A percentile compares a stretch with the other conserved stretches of the same genome.
These are phyloP conservation scores for Drosophila neotestacea DNA, from an alignment of 2,888 invertebrate genomes.

Conservation along the genomic window DNA sequence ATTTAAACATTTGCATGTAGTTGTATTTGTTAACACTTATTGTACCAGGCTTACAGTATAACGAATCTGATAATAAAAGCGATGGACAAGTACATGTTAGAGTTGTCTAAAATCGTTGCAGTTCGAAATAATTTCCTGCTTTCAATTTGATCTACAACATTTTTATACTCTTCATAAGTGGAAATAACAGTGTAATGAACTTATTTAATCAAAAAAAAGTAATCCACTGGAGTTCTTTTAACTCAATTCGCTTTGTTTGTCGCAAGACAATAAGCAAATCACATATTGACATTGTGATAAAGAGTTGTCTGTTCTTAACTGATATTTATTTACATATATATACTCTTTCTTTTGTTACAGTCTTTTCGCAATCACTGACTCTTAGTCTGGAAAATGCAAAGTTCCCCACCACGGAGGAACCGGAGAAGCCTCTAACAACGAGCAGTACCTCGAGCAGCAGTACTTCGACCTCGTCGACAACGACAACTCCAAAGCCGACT, in stretches of 20 bases:
- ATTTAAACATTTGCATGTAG: neutral
- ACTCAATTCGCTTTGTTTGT: neutral
- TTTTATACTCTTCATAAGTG: neutral
- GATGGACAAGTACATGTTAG: too few relatives aligned
- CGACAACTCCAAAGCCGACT: constrained; percentile 65
- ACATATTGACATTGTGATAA: constrained; percentile 19
- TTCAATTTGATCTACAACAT: neutral
- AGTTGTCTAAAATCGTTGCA: too few relatives aligned
- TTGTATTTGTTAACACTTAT: neutral
- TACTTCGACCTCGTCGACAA: constrained; percentile 16
- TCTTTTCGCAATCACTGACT: constrained; percentile 42
- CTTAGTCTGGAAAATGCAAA: constrained; percentile 38
- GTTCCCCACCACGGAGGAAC: constrained; percentile 8
- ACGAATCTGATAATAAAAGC: too few relatives aligned
- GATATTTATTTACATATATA: neutral
- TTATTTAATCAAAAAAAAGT: constrained; percentile 1
- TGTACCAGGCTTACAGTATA: too few relatives aligned
- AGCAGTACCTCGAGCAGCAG: constrained; percentile 27
- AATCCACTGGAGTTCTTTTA: neutral
- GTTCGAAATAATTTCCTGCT: neutral
- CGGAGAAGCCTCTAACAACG: constrained; percentile 15
- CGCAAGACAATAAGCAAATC: neutral
- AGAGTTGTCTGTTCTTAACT: neutral
- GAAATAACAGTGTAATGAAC: neutral
- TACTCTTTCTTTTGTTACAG: constrained; percentile 32